phyloP scores from a whole-genome alignment of 2,113 vertebrate genomes.

The Tenebrosternarchus preto region DNA sequence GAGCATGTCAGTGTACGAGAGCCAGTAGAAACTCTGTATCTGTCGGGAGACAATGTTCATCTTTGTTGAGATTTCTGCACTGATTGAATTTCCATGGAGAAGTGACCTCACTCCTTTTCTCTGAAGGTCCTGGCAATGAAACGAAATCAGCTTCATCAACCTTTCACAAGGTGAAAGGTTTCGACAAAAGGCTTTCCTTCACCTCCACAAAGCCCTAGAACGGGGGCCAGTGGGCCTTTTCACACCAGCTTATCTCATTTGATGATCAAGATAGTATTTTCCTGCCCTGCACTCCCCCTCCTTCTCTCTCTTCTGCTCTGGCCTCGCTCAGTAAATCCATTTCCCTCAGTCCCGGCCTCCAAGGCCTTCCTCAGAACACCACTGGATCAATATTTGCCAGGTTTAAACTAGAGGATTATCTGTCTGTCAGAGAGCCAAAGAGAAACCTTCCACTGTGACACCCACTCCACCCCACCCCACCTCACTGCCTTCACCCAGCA shows the following conservation, averaged over 20 bases:
- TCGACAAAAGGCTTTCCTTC: conserved; percentile 45
- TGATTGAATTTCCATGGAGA: conserved; percentile 12
- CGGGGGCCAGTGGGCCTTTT: conserved; percentile 55
- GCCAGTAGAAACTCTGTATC: too few species aligned
- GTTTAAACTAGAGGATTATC: conserved; percentile 82
- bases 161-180: conserved; percentile 55
- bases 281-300: conserved; percentile 51
- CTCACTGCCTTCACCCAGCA: too few species aligned
- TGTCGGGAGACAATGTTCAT: not conserved
- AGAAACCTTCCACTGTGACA: conserved; percentile 76
- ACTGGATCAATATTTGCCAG: conserved; percentile 80
- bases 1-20: too few species aligned
- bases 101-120: conserved; percentile 45
- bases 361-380: conserved; percentile 68
- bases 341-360: conserved; percentile 73
- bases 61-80: not conserved
- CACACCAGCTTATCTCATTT: conserved; percentile 65
- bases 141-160: conserved; percentile 49
- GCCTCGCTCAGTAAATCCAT: conserved; percentile 71
- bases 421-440: conserved; percentile 72
- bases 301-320: conserved; percentile 54
- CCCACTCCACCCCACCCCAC: conserved; percentile 60
- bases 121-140: conserved; percentile 45
- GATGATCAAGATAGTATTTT: conserved; percentile 68
- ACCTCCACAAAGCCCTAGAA: conserved; percentile 48